Evolutionary conservation across 2,888 invertebrate species (phyloP).

Genomic region (Tiliacea citrago): DNA sequence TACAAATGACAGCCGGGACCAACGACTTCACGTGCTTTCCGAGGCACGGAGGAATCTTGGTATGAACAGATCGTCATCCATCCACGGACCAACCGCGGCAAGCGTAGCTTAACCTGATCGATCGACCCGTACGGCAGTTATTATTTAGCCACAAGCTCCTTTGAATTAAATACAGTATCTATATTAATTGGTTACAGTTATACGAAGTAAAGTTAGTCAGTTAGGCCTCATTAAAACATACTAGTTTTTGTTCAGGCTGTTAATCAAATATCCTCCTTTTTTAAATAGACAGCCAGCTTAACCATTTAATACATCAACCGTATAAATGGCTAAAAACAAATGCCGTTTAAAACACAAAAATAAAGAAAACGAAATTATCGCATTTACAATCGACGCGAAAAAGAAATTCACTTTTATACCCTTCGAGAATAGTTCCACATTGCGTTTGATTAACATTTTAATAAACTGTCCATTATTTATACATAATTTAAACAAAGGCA

Average conservation of each 20-base stretch:
- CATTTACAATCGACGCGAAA: slow-evolving; percentile 53
- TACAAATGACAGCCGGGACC: no score
- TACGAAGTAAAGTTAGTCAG: not conserved
- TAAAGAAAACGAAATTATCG: slow-evolving; percentile 50
- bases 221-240: not conserved
- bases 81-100: no score
- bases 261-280: slow-evolving; percentile 41
- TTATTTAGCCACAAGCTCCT: no score
- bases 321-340: slow-evolving; percentile 50
- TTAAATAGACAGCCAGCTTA: slow-evolving; percentile 22
- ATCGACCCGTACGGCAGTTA: no score
- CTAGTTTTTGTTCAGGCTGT: slow-evolving; percentile 1
- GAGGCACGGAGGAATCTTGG: no score
- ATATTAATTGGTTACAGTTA: not conserved
- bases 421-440: slow-evolving; percentile 62
- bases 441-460: slow-evolving; percentile 68
- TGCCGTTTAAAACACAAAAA: slow-evolving; percentile 44
- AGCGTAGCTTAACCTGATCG: no score
- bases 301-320: slow-evolving; percentile 44
- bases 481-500: slow-evolving; percentile 64
- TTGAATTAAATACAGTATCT: no score
- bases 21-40: no score
- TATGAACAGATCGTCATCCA: no score
- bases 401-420: slow-evolving; percentile 62
- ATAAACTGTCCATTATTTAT: slow-evolving; percentile 64